Conservation (phyloP, 2,113 vertebrate species). For the Rousettus leschenaultii region DNA sequence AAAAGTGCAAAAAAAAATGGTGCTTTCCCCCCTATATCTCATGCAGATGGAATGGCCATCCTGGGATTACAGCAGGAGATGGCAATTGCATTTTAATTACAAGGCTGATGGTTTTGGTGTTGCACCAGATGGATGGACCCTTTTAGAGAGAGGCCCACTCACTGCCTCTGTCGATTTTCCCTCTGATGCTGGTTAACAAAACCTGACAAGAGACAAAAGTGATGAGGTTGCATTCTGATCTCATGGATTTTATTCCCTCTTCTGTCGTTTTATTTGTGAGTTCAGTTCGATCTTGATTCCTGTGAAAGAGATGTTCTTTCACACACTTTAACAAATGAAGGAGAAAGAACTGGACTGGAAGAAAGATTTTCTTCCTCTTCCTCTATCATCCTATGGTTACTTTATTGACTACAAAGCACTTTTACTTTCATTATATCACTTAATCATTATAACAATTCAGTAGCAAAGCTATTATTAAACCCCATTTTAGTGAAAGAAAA, state of each 20-base stretch:
- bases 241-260: slow-evolving; percentile 76
- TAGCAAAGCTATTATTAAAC: neutral
- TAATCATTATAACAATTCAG: neutral
- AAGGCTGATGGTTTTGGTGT: slow-evolving; percentile 94
- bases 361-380: neutral
- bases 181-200: slow-evolving; percentile 83
- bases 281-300: slow-evolving; percentile 37
- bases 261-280: slow-evolving; percentile 65
- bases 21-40: slow-evolving; percentile 82
- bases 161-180: slow-evolving; percentile 86
- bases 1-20: slow-evolving; percentile 84
- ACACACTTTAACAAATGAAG: neutral
- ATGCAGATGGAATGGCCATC: slow-evolving; percentile 96
- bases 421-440: neutral
- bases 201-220: slow-evolving; percentile 82
- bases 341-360: neutral
- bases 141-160: slow-evolving; percentile 93
- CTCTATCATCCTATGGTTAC: neutral
- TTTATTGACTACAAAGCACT: neutral
- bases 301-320: slow-evolving; percentile 18
- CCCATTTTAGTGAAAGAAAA: slow-evolving; percentile 1
- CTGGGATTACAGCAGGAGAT: slow-evolving; percentile 92
- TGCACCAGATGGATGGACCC: slow-evolving; percentile 96
- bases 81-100: slow-evolving; percentile 99
- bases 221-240: slow-evolving; percentile 81